Base-by-base conservation (phyloP, 2,888 invertebrate species). In the Xylota segnis region DNA sequence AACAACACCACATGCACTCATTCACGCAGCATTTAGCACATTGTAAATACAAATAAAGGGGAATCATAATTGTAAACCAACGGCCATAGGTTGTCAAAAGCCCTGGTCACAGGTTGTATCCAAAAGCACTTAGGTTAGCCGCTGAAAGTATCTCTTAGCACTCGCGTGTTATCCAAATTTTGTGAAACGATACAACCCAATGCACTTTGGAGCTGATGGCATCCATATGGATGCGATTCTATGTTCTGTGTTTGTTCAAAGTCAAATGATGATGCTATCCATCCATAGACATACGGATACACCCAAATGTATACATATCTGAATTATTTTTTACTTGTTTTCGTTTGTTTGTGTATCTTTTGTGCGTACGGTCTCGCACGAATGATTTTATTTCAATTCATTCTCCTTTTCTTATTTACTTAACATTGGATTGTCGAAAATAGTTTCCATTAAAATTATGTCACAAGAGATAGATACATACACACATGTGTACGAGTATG, bases 381-480 rank as follows among this genome's bases (percentile, higher is more conserved):
- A 74, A 74, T 63, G 54, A 54, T 63, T 63, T 63, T 63, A 61
- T 74, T 74, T 72, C 71, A 59, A 47, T 63, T 18, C 54, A n/a
- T 16, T 34, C 47, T n/a, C n/a, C n/a, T n/a, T 23, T 43, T 16
- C 5, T 66, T 66, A n/a, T 66, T 52, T 59, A 50, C 50, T 61
- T 10, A 59, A 27, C 37, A 45, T 66, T 29, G 40, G 18, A 32
- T 18, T 37, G 27, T 58, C 66, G n/a, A 66, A 76, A 77, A 68
- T 68, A 68, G 68, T 68, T 77, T 77, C 29, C 52, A 77, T 68
- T 68, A 50, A 61, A 77, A 77, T 77, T 68, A 77, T 77, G 76
- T 77, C 76, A 77, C 68, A 58, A 23, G n/a, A 29, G 27, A 40
- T 14, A 4, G 32, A n/a, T 40, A 40, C n/a, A 58, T 59, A n/a